Base-by-base conservation (phyloP, 1,140 invertebrate genomes). In the Drosophila pseudoobscura region DNA sequence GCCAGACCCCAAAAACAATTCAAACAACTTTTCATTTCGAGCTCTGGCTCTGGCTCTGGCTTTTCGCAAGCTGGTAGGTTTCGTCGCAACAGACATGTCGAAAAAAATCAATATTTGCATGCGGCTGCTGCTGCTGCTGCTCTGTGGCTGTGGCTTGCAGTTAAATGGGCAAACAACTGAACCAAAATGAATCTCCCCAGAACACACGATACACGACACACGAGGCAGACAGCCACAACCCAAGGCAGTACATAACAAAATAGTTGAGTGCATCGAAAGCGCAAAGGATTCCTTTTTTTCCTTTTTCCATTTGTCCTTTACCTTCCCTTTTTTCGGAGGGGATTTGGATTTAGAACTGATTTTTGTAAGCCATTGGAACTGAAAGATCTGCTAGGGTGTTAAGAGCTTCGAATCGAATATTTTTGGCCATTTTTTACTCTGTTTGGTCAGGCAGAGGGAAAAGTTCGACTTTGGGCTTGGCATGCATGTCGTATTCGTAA, bases 21-120 rank as follows among this genome's bases (percentile, higher is more conserved):
- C 41, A 46, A 75, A 75, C 56, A 68, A 61, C 44, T 60, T 56
- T 55, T 51, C 55, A 51, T 63, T 72, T 55, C 35, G 71, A 47
- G 43, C 49, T 55, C 29, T 50, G 29, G 31, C 49, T 55, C 29
- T 50, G 29, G 31, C 46, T 69, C 8, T 29, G 53, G 45, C 49
- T 58, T 54, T 77, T 50, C 46, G 65, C 68, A 56, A 46, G 29
- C 41, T 20, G 20, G 1, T 20, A 13, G 20, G 1, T n/a, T 29
- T 39, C 24, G 3, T 26, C n/a, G 58, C 45, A 62, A 50, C 35
- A 46, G 41, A 57, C 29, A 52, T 35, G 26, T 41, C 17, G 44
- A 20, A 51, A 43, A 79, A 72, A 88, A 88, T 87, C 82, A 85
- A 87, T 87, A 87, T 88, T 82, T 75, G 71, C 64, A 59, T 68